Conservation (phyloP, 2,888 invertebrate genomes). For the Amphimallon solstitiale region DNA sequence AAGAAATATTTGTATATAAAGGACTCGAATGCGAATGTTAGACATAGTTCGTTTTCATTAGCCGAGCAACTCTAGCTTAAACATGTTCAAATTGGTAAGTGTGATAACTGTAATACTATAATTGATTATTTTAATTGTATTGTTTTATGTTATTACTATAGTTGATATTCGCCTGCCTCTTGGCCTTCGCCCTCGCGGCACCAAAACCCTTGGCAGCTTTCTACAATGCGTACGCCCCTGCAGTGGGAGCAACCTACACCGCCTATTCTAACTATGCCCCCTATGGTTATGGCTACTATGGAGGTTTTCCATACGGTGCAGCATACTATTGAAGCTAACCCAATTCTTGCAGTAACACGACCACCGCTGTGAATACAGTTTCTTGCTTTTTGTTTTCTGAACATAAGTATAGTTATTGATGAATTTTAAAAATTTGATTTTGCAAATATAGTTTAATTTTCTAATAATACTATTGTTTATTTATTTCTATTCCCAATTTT, state of each 20-base stretch:
- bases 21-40: neutral
- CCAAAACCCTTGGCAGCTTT: constrained; percentile 41
- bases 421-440: no score
- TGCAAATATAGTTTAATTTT: no score
- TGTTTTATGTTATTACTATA: constrained; percentile 28
- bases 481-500: no score
- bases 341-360: neutral
- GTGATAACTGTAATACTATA: neutral
- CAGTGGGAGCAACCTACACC: constrained; percentile 13
- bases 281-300: constrained; percentile 12
- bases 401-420: no score
- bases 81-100: constrained; percentile 28
- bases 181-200: constrained; percentile 43
- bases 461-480: no score
- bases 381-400: no score
- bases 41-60: constrained; percentile 10
- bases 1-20: constrained; percentile 14
- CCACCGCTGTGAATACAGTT: no score
- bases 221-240: constrained; percentile 31
- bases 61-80: neutral
- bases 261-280: constrained; percentile 13
- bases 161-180: constrained; percentile 42
- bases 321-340: neutral
- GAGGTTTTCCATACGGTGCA: constrained; percentile 15
- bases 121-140: neutral